Percentiles rank a stretch among this genome's conserved stretches.
Conservation (phyloP, 2,888 invertebrate species). For the Arge pagana region DNA sequence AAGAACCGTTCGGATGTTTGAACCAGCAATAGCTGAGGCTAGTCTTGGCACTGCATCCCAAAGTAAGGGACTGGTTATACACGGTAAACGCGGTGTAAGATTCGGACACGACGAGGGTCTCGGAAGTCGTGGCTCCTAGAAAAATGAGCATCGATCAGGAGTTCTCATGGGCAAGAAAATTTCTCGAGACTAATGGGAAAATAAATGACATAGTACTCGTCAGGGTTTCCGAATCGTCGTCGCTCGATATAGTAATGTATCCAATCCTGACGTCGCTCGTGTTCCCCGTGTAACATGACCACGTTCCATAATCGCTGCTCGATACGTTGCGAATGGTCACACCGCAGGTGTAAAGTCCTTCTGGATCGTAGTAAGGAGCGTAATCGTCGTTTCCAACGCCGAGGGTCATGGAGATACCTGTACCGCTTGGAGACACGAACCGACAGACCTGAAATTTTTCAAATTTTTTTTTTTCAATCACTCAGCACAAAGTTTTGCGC, state of each 20-base stretch:
- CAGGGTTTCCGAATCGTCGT: slow-evolving; percentile 20
- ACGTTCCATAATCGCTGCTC: slow-evolving; percentile 54
- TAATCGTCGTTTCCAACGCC: slow-evolving; percentile 13
- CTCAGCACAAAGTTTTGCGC: too few species aligned
- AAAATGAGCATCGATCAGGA: too few species aligned
- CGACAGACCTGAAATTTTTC: slow-evolving; percentile 18
- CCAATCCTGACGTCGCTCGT: slow-evolving; percentile 19
- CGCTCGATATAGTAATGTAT: neutral
- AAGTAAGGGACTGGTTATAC: slow-evolving; percentile 43
- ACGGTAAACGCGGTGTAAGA: slow-evolving; percentile 12
- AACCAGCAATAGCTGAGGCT: slow-evolving; percentile 61
- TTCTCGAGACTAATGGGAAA: neutral
- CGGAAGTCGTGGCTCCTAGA: neutral
- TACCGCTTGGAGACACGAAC: slow-evolving; percentile 19
- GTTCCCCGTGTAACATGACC: slow-evolving; percentile 61
- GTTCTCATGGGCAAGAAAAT: too few species aligned
- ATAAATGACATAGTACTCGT: slow-evolving; percentile 7
- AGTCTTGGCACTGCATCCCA: slow-evolving; percentile 54
- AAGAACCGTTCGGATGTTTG: slow-evolving; percentile 57
- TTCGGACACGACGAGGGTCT: neutral
- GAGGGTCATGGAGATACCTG: slow-evolving; percentile 10
- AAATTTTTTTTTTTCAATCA: too few species aligned
- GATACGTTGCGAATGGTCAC: slow-evolving; percentile 58
- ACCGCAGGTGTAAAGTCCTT: slow-evolving; percentile 50
- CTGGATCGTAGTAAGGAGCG: slow-evolving; percentile 15